Evolutionary conservation across 2,888 invertebrate genomes (phyloP).

Genomic region (Oeneis ivallda): DNA sequence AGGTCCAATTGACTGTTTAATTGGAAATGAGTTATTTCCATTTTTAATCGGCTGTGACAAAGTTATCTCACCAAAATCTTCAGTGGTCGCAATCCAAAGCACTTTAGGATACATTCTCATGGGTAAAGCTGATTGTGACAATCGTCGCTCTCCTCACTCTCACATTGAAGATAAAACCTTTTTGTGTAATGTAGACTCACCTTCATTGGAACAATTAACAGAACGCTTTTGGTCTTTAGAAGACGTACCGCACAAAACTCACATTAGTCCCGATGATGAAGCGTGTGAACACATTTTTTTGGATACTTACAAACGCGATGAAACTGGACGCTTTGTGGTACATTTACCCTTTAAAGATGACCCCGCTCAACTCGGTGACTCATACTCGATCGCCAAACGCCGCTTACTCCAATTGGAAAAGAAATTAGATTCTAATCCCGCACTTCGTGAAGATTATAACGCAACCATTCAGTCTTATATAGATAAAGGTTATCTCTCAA

Average conservation of each 20-base stretch:
- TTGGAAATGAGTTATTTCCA: no score
- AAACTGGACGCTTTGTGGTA: no score
- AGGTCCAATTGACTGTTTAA: no score
- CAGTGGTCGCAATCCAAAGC: not conserved
- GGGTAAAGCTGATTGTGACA: not conserved
- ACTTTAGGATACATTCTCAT: not conserved
- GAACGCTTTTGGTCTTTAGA: not conserved
- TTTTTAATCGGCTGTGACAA: not conserved
- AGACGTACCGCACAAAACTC: not conserved
- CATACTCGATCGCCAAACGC: no score
- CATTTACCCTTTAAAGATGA: no score
- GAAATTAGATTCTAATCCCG: no score
- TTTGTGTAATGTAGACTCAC: not conserved
- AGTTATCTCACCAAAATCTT: not conserved
- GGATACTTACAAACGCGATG: no score
- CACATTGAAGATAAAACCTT: not conserved
- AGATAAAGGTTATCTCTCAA: no score
- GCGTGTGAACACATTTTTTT: not conserved
- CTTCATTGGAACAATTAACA: not conserved
- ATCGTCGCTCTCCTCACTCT: not conserved
- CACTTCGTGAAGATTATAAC: no score
- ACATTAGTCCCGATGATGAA: not conserved
- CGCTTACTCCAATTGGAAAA: no score
- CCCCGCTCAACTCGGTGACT: no score
- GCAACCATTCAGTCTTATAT: no score